phyloP scores from a whole-genome alignment of 2,113 vertebrate species.

The Pelmatolapia mariae region DNA sequence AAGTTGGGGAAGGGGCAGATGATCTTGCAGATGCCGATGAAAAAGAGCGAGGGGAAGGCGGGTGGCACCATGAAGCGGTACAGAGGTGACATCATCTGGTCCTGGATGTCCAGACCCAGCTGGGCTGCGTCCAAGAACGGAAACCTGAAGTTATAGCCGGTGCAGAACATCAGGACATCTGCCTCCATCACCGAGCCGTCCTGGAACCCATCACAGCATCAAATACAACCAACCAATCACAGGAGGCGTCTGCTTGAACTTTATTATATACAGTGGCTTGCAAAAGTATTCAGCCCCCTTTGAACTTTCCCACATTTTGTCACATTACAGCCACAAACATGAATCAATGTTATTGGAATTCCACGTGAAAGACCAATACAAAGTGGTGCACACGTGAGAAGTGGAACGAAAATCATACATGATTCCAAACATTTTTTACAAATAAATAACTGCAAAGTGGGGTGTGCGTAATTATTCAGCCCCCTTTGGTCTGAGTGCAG shows the following conservation, averaged over 20 bases:
- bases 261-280: rapidly evolving
- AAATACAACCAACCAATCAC: neutral
- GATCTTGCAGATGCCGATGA: constrained; percentile 72
- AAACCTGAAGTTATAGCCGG: constrained; percentile 76
- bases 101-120: constrained; percentile 59
- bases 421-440: rapidly evolving
- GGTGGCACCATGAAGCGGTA: constrained; percentile 72
- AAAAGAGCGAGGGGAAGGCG: constrained; percentile 69
- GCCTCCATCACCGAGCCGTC: constrained; percentile 51
- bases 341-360: rapidly evolving
- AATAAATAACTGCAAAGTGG: rapidly evolving
- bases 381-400: neutral
- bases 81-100: constrained; percentile 64
- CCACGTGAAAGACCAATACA: rapidly evolving
- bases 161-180: constrained; percentile 75
- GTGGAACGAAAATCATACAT: rapidly evolving
- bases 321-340: neutral
- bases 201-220: neutral
- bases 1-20: constrained; percentile 78
- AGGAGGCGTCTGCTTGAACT: neutral
- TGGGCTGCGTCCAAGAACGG: constrained; percentile 59
- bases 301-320: neutral
- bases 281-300: rapidly evolving
- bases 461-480: neutral
- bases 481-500: neutral